Conservation (phyloP, 2,888 invertebrate species). For the Stramonita haemastoma region DNA sequence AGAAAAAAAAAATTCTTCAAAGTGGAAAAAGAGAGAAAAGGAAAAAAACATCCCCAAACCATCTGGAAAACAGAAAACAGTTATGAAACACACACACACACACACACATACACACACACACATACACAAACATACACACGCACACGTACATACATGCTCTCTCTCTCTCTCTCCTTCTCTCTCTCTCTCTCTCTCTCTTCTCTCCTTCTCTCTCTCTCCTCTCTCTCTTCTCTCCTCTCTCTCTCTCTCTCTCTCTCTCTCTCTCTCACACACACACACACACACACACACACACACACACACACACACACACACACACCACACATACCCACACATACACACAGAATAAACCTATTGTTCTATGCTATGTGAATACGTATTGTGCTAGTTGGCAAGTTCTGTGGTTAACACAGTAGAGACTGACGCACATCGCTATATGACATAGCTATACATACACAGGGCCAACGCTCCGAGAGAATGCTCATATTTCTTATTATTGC, state of each 20-base stretch:
- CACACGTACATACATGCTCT: not conserved
- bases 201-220: not conserved
- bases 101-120: no score
- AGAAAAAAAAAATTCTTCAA: no score
- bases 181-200: slow-evolving; percentile 14
- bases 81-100: no score
- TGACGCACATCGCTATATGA: not conserved
- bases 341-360: not conserved
- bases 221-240: not conserved
- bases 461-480: no score
- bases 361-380: no score
- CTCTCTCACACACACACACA: slow-evolving; percentile 16
- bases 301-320: not conserved
- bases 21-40: no score
- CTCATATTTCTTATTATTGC: no score
- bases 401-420: not conserved
- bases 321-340: not conserved
- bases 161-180: slow-evolving; percentile 13
- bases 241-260: no score
- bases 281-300: slow-evolving; percentile 15
- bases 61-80: no score
- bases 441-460: not conserved
- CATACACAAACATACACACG: no score
- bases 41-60: no score
- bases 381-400: no score